Base-by-base conservation (phyloP, 2,888 invertebrate species). In the Clepsis dumicolana region DNA sequence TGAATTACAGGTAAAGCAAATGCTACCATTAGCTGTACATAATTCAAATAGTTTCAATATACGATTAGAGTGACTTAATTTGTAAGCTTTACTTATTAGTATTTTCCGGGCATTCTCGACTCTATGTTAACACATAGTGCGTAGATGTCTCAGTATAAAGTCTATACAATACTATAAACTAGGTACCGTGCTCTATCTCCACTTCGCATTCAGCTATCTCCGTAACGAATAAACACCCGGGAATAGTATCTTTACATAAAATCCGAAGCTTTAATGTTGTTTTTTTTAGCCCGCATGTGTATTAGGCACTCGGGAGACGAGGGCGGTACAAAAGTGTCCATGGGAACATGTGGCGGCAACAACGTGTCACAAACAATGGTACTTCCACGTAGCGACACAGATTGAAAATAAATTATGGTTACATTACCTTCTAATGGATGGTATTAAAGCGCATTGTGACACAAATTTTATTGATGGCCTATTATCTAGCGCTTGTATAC, bases 281-380 rank as follows among this genome's bases (percentile, higher is more conserved):
- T 73, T 73, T 75, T n/a, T 77, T 75, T 35, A 18, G 76, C 91
- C 91, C 91, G 91, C 91, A 92, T 91, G 75, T 88, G 90, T 80
- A 81, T 82, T 80, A 78, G n/a, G n/a, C n/a, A n/a, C n/a, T 77
- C 73, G 70, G 74, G 75, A 71, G 70, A 69, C 73, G 73, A 78
- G 83, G 81, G 82, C 75, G 70, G 80, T 75, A 74, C 76, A 75
- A 82, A 82, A 81, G 78, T 78, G 78, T 73, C 81, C 83, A 81
- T 79, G 80, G 77, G 80, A 85, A 87, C 89, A 89, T 86, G 85
- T 87, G 88, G 80, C 76, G 70, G 82, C 80, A 87, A 86, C 86
- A 88, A 85, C 81, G 75, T 76, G 77, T 73, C 75, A 74, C 75
- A 68, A 72, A 85, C 82, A 85, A 86, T 84, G 78, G 75, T 74